Evolutionary conservation across 2,888 invertebrate genomes (phyloP).

Genomic region (Ectobius pallidus): DNA sequence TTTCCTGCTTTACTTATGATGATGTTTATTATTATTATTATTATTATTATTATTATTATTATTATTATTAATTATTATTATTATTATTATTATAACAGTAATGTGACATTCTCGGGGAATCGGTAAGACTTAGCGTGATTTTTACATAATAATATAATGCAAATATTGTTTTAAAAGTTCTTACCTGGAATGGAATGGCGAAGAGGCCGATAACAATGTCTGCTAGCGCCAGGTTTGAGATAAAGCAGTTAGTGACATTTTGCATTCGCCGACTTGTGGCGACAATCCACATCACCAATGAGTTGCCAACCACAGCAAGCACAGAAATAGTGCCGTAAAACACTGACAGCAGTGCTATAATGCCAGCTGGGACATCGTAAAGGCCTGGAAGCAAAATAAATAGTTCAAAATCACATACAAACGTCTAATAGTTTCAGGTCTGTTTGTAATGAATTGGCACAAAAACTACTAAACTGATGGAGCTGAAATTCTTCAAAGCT

Average conservation of each 20-base stretch:
- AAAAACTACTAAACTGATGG: too few relatives aligned
- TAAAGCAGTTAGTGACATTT: constrained; percentile 85
- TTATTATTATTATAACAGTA: too few relatives aligned
- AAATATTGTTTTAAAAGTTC: not conserved
- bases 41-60: too few relatives aligned
- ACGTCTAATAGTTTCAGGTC: not conserved
- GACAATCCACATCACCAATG: constrained; percentile 85
- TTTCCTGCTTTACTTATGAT: too few relatives aligned
- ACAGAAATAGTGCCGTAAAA: constrained; percentile 84
- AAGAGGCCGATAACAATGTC: constrained; percentile 87
- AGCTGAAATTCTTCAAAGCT: too few relatives aligned
- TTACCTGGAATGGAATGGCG: constrained; percentile 79
- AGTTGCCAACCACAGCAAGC: constrained; percentile 80
- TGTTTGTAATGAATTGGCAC: too few relatives aligned
- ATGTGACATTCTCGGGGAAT: too few relatives aligned
- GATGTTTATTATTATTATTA: too few relatives aligned
- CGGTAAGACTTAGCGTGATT: too few relatives aligned
- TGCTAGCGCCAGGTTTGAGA: constrained; percentile 83
- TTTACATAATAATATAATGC: too few relatives aligned
- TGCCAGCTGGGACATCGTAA: constrained; percentile 75
- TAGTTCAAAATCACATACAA: too few relatives aligned
- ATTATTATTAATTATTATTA: too few relatives aligned
- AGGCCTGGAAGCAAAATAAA: constrained; percentile 62
- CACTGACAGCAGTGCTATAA: constrained; percentile 75
- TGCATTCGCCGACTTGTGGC: constrained; percentile 79